These are phyloP conservation scores for Ceuthmochares aereus DNA, from an alignment of 2,113 vertebrate species.

Conservation along the genomic window DNA sequence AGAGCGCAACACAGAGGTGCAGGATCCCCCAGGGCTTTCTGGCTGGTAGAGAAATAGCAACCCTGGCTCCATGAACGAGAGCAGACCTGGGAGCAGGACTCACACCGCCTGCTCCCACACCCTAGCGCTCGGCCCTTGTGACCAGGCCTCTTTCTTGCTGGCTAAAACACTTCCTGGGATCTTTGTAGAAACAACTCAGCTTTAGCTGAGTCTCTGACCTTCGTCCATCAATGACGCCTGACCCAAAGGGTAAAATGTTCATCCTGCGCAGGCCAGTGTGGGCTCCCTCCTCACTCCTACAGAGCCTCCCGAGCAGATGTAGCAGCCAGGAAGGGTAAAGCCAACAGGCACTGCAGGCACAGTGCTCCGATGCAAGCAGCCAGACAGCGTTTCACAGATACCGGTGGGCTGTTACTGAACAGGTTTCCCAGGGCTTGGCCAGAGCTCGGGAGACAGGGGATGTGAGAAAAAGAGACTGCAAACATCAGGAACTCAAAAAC, in stretches of 20 bases:
- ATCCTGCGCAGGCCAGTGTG: not conserved
- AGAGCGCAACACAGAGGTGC: not conserved
- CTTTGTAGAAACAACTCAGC: not conserved
- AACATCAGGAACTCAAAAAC: not conserved
- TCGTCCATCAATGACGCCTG: accelerated
- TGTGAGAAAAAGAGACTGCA: not conserved
- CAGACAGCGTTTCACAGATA: not conserved
- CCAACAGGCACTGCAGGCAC: not conserved
- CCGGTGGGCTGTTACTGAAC: not conserved
- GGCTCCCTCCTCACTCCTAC: not conserved
- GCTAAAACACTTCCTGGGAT: not conserved
- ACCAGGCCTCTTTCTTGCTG: not conserved
- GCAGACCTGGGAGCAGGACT: not conserved
- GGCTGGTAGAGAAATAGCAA: not conserved
- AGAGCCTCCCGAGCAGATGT: not conserved
- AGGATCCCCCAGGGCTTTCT: not conserved
- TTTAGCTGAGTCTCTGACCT: not conserved
- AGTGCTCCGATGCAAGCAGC: slow-evolving; percentile 31
- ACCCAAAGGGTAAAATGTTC: not conserved
- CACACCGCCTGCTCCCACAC: not conserved
- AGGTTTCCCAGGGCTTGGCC: not conserved
- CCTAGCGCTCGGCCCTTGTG: not conserved
- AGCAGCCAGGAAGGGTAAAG: slow-evolving; percentile 20
- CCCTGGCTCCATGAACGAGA: not conserved
- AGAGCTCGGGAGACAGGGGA: not conserved